Conservation (phyloP, 2,113 vertebrate genomes). For the Sorex fumeus region DNA sequence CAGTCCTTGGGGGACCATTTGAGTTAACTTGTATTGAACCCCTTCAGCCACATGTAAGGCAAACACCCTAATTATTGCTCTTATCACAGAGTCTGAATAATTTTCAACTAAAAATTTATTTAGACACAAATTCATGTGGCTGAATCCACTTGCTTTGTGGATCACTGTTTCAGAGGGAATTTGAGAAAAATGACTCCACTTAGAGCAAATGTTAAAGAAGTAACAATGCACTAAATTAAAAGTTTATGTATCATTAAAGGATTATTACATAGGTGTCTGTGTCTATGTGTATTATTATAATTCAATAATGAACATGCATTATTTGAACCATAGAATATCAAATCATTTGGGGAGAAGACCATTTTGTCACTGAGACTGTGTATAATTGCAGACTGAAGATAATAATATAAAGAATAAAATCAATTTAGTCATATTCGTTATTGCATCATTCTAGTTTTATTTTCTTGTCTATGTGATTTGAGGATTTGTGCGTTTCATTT, state of each 20-base stretch:
- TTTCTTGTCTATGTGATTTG: neutral
- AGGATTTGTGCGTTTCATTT: neutral
- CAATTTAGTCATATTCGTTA: neutral
- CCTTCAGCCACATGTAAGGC: too few species aligned
- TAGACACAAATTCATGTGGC: neutral
- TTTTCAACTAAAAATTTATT: neutral
- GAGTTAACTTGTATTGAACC: too few species aligned
- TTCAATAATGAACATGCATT: neutral
- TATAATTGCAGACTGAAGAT: neutral
- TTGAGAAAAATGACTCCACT: neutral
- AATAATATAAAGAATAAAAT: neutral
- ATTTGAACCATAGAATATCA: neutral
- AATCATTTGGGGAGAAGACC: neutral
- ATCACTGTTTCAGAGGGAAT: neutral
- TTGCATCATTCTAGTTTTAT: neutral
- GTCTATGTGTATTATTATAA: neutral
- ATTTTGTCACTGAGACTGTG: neutral
- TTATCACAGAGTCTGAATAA: neutral
- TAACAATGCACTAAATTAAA: neutral
- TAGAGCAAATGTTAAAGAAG: slow-evolving; percentile 13
- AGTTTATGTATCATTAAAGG: neutral
- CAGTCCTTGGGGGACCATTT: too few species aligned
- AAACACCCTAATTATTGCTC: too few species aligned
- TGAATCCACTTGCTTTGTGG: neutral
- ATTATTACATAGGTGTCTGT: neutral